Base-by-base conservation (phyloP, 1,140 invertebrate species). In the Wasmannia auropunctata region DNA sequence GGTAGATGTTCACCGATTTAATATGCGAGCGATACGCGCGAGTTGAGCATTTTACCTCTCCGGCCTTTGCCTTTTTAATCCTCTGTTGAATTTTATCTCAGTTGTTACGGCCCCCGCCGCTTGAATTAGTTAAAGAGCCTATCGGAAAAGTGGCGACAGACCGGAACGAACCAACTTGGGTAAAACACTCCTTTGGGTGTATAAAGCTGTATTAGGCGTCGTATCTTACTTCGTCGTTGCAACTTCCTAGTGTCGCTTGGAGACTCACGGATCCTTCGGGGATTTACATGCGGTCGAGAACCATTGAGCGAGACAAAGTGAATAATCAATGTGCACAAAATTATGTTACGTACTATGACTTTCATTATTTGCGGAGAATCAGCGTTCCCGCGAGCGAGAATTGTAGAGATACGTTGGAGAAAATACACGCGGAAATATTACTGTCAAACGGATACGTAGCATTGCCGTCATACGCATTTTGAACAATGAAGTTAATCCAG, bases 41-140 rank as follows among this genome's bases (percentile, higher is more conserved):
- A 40, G 63, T 40, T 28, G 22, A 54, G 11, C n/a, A 37, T 65
- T 87, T 49, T 22, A 43, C 22, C 19, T 46, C 69, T 76, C 31
- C 19, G 69, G 22, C 46, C 28, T 31, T 56, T 87, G 75, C 69
- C 54, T 89, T 88, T 90, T 88, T 90, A 90, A 91, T 89, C 83
- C 87, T 43, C 56, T 8, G 67, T 11, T 65, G 81, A 91, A 89
- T 91, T 91, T 92, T 86, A 86, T 84, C 63, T 74, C 31, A 28
- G 37, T 43, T 56, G 22, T 54, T 19, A n/a, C 60, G 46, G 37
- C 58, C 54, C n/a, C 51, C 28, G 56, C 51, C 65, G 86, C 87
- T 84, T 92, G 89, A 92, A 91, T 93, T 92, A 91, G 87, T 92
- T 92, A 88, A 93, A 92, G 84, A 90, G 87, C 81, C 86, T 91